Evolutionary conservation across 2,888 invertebrate species (phyloP).

Genomic region (Cremastobaeus sp.): DNA sequence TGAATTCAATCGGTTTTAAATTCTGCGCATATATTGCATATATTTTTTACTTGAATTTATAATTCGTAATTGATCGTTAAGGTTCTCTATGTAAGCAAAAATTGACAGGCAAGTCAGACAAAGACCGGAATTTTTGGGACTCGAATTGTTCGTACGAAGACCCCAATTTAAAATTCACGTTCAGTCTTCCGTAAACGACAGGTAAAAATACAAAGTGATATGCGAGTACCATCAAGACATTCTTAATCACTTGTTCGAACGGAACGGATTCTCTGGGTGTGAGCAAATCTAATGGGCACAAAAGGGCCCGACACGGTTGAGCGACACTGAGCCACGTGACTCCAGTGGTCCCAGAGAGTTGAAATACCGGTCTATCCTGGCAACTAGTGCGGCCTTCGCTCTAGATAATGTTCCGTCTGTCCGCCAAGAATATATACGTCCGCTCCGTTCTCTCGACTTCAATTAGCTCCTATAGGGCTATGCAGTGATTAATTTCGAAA

Average conservation of each 20-base stretch:
- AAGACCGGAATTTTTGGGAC: too few species aligned
- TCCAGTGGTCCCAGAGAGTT: constrained; percentile 65
- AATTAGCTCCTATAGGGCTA: constrained; percentile 36
- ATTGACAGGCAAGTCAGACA: too few species aligned
- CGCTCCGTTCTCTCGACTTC: constrained; percentile 46
- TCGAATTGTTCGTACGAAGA: too few species aligned
- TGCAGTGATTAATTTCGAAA: constrained; percentile 9
- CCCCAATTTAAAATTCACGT: too few species aligned
- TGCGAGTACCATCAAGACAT: constrained; percentile 42
- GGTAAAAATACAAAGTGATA: constrained; percentile 31
- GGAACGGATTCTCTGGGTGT: constrained; percentile 26
- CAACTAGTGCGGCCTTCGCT: constrained; percentile 61
- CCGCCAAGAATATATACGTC: constrained; percentile 53
- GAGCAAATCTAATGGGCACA: constrained; percentile 54
- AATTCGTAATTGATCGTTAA: too few species aligned
- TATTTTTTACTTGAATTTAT: too few species aligned
- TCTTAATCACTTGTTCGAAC: constrained; percentile 27
- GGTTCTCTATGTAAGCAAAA: too few species aligned
- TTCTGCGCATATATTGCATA: too few species aligned
- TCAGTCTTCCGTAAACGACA: too few species aligned
- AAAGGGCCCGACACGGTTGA: constrained; percentile 64
- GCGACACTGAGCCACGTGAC: constrained; percentile 68
- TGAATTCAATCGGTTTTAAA: too few species aligned
- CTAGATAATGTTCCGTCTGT: constrained; percentile 56
- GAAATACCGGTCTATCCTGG: constrained; percentile 73